Base-by-base conservation (phyloP, 2,797 vertebrate genomes). In the Pampus argenteus region DNA sequence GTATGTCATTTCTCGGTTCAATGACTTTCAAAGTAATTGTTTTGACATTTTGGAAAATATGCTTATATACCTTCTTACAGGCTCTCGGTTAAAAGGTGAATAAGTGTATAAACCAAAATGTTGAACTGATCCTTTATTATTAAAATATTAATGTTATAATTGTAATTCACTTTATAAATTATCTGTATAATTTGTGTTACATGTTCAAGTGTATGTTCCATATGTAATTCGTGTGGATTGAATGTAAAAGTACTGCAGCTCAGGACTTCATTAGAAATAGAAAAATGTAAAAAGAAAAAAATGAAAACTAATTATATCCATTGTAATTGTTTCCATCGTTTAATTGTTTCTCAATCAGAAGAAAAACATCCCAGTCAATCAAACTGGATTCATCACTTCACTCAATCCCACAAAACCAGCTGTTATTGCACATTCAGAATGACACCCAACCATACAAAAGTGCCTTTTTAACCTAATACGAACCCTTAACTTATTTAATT, bases 161-260 rank as follows among this genome's bases (percentile, higher is more conserved):
- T 80, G 22, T 69, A 64, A 40, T 26, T 69, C 1, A 72, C 22
- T 54, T 54, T 31, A 44, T 71, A 36, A 56, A 58, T 2, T 18
- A 23, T 29, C 9, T 40, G 22, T 58, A 55, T 63, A 54, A 55
- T 66, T 59, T 76, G n/a, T 75, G 20, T 78, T 69, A 49, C 36
- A 40, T 73, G 20, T 75, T 55, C 14, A 57, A 20, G 23, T 66
- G 42, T 65, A 44, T 64, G 45, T 22, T 60, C 9, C 1, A 4
- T 9, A 20, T 68, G 51, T 64, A 34, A 59, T 45, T 55, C 5
- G 69, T 66, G 42, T 76, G 52, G 62, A 66, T 9, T 71, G 51
- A 86, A 79, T 83, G 76, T 83, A 66, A 74, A 81, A 65, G 18
- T 23, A 18, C 52, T 31, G 17, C 59, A 74, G 8, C 78, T 83